Conservation (phyloP, 2,888 invertebrate genomes). For the Lithophane semibrunnea region DNA sequence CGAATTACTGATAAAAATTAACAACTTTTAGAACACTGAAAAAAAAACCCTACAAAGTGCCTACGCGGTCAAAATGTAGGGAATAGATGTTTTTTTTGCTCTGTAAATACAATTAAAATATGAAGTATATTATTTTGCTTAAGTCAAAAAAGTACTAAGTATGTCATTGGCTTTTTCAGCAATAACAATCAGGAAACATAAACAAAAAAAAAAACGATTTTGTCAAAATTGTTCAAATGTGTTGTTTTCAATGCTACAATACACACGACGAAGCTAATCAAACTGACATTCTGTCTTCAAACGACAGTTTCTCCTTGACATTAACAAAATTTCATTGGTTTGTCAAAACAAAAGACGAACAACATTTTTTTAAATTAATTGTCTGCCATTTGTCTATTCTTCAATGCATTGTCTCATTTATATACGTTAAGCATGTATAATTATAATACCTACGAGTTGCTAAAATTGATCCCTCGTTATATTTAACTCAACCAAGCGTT, state of each 20-base stretch:
- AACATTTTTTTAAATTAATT: neutral
- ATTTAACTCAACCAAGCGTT: slow-evolving; percentile 43
- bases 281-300: slow-evolving; percentile 28
- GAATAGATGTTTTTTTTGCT: no score
- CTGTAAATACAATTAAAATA: no score
- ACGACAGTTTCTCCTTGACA: slow-evolving; percentile 48
- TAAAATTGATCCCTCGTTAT: slow-evolving; percentile 15
- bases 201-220: neutral
- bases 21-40: no score
- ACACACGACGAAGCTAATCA: slow-evolving; percentile 21
- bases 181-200: neutral
- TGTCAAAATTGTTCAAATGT: neutral
- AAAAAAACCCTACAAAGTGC: no score
- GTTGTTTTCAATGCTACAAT: slow-evolving; percentile 24
- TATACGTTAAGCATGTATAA: slow-evolving; percentile 10
- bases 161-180: neutral
- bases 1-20: no score
- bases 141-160: no score
- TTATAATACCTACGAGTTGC: neutral
- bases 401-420: neutral
- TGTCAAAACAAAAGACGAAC: slow-evolving; percentile 13
- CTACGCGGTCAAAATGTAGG: no score
- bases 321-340: neutral
- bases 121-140: no score
- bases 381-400: neutral